A percentile compares a stretch with the other conserved stretches of the same genome.
Evolutionary conservation across 2,888 invertebrate genomes (phyloP).

Genomic region (Dendrolimus pini): DNA sequence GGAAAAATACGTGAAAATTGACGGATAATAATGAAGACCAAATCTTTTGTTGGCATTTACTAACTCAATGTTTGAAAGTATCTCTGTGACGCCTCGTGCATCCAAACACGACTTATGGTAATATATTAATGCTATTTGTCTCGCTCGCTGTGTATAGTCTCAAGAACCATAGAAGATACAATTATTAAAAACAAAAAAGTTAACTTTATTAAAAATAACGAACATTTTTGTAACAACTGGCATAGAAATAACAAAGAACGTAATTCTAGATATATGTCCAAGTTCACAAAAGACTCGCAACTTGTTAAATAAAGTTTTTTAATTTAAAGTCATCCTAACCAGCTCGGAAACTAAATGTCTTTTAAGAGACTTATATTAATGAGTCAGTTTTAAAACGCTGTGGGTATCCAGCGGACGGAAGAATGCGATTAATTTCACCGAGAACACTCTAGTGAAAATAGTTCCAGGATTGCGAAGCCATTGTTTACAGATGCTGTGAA

Average conservation of each 20-base stretch:
- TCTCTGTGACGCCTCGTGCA: too few relatives aligned
- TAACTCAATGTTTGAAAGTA: too few relatives aligned
- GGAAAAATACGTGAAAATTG: too few relatives aligned
- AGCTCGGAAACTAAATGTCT: constrained; percentile 2
- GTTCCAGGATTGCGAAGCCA: constrained; percentile 15
- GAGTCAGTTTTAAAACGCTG: constrained; percentile 38
- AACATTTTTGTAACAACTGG: too few relatives aligned
- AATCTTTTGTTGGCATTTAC: too few relatives aligned
- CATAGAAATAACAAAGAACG: neutral
- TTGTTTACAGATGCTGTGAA: constrained; percentile 9
- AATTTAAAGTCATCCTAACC: neutral
- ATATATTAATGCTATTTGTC: too few relatives aligned
- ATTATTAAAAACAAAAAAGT: too few relatives aligned
- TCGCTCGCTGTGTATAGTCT: too few relatives aligned
- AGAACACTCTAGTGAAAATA: constrained; percentile 16
- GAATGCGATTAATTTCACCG: constrained; percentile 33
- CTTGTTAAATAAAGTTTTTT: neutral
- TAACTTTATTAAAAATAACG: too few relatives aligned
- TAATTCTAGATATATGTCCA: neutral
- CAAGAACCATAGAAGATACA: too few relatives aligned
- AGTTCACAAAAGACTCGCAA: neutral
- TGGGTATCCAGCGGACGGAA: constrained; percentile 23
- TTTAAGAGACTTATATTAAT: constrained; percentile 40
- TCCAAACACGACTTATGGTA: too few relatives aligned
- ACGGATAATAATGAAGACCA: too few relatives aligned